Evolutionary conservation across 1,140 invertebrate species (phyloP).

Genomic region (Megalopta genalis): DNA sequence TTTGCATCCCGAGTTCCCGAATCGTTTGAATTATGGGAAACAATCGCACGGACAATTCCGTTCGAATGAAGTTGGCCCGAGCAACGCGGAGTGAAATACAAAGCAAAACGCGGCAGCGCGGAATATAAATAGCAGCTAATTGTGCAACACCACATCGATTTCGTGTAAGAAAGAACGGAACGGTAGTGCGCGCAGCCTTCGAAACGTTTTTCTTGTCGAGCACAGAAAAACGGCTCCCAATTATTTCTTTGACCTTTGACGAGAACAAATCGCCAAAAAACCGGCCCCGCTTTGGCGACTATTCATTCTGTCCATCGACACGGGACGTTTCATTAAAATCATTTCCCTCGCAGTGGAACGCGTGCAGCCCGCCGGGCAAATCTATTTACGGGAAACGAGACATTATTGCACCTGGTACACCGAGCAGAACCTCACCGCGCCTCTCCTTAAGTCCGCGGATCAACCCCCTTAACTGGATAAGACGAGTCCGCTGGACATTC

Average conservation of each 20-base stretch:
- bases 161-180: background rate
- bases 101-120: too few relatives aligned
- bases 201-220: background rate
- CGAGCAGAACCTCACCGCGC: background rate
- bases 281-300: background rate
- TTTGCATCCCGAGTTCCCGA: too few relatives aligned
- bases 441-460: background rate
- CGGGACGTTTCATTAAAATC: slow-evolving; percentile 11
- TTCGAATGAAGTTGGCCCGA: too few relatives aligned
- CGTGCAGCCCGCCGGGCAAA: slow-evolving; percentile 31
- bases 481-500: background rate
- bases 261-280: background rate
- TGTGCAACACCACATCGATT: background rate
- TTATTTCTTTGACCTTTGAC: slow-evolving; percentile 1
- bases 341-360: slow-evolving; percentile 12
- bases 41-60: too few relatives aligned
- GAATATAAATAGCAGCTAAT: background rate
- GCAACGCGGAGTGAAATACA: too few relatives aligned
- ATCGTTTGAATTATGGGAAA: too few relatives aligned
- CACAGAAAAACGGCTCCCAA: background rate
- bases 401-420: slow-evolving; percentile 33
- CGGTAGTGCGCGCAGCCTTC: background rate
- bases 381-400: slow-evolving; percentile 38
- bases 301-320: slow-evolving; percentile 9
- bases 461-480: slow-evolving; percentile 22